Conservation (phyloP, 1,140 invertebrate species). For the Drosophila rhopaloa region DNA sequence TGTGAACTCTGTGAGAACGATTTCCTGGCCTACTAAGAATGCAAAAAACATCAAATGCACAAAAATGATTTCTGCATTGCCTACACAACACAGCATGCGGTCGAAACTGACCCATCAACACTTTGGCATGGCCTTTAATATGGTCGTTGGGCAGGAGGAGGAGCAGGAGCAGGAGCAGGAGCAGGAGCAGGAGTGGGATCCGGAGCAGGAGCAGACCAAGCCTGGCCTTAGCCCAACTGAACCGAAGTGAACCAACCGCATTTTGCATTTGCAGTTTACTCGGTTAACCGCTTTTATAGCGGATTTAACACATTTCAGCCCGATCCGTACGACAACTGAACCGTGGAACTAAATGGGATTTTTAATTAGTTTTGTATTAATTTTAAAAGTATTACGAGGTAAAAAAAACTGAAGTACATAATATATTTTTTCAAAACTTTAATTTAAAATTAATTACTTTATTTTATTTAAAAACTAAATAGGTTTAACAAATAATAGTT, state of each 20-base stretch:
- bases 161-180: not conserved
- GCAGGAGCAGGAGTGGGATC: not conserved
- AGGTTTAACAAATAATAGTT: too few relatives aligned
- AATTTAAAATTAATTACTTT: too few relatives aligned
- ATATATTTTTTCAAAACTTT: too few relatives aligned
- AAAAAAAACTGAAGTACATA: too few relatives aligned
- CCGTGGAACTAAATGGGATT: conserved; percentile 6
- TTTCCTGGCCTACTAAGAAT: conserved; percentile 11
- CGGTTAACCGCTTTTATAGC: conserved; percentile 78
- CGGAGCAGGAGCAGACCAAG: conserved; percentile 9
- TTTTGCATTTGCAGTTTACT: conserved; percentile 78
- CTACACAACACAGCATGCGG: conserved; percentile 24
- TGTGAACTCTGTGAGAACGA: not conserved
- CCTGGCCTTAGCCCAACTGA: not conserved
- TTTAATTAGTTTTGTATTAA: too few relatives aligned
- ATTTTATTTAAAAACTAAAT: too few relatives aligned
- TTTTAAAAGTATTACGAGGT: too few relatives aligned
- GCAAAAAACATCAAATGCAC: not conserved
- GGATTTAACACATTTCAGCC: conserved; percentile 72
- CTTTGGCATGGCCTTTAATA: conserved; percentile 30
- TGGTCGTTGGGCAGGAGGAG: conserved; percentile 2
- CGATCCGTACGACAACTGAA: conserved; percentile 23
- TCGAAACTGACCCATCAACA: conserved; percentile 45
- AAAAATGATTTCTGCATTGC: conserved; percentile 18
- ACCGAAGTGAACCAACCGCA: conserved; percentile 57